phyloP scores from a whole-genome alignment of 2,797 vertebrate genomes.

The Tauraco hartlaubi region DNA sequence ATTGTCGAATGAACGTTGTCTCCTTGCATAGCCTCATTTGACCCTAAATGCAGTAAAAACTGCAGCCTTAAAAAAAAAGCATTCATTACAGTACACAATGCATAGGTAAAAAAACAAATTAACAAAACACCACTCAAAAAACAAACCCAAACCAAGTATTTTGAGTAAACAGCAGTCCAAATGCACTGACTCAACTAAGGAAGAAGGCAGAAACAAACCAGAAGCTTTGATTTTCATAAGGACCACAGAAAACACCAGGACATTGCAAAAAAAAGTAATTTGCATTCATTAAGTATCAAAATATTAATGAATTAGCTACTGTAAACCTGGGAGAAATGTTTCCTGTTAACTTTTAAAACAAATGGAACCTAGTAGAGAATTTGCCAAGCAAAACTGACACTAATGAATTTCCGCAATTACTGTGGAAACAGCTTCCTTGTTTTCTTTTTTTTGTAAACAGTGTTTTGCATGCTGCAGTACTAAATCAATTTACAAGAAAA shows the following conservation, averaged over 20 bases:
- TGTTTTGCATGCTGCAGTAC: not conserved
- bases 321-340: not conserved
- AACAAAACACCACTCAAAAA: not conserved
- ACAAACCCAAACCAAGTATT: not conserved
- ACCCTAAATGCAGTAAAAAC: not conserved
- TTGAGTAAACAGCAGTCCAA: not conserved
- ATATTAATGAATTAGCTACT: not conserved
- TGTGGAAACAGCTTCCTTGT: not conserved
- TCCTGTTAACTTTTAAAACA: conserved; percentile 4
- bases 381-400: not conserved
- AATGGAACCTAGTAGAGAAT: not conserved
- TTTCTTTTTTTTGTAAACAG: not conserved
- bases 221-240: not conserved
- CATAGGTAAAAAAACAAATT: not conserved
- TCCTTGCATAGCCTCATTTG: not conserved
- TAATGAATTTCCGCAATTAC: not conserved
- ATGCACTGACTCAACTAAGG: not conserved
- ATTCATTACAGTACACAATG: not conserved
- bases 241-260: not conserved
- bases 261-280: not conserved
- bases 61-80: not conserved
- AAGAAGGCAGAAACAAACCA: not conserved
- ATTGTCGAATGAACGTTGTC: not conserved
- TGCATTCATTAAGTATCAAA: not conserved
- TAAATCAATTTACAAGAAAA: not conserved